These are phyloP conservation scores for Drosophila sucinea DNA, from an alignment of 1,140 invertebrate genomes.

Conservation along the genomic window DNA sequence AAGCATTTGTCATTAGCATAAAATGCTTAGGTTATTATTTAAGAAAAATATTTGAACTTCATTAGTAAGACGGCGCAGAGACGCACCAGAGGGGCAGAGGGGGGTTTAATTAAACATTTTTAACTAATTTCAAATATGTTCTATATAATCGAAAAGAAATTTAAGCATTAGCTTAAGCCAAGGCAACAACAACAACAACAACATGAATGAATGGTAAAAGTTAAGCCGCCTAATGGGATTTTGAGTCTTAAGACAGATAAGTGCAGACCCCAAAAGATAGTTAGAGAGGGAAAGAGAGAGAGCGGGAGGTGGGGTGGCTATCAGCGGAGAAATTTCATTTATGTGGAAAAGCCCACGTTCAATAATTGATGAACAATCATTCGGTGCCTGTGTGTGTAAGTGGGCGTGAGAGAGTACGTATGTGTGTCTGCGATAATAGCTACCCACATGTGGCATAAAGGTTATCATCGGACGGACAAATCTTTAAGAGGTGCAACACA, in stretches of 20 bases:
- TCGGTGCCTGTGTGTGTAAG: background rate
- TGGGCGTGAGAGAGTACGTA: background rate
- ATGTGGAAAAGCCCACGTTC: constrained; percentile 27
- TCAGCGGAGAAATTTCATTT: background rate
- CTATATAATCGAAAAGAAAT: constrained; percentile 30
- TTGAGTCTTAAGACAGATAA: constrained; percentile 34
- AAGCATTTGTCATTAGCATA: constrained; percentile 81
- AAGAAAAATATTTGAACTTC: constrained; percentile 76
- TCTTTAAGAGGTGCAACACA: constrained; percentile 44
- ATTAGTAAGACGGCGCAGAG: constrained; percentile 45
- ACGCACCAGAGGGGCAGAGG: background rate
- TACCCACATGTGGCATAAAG: constrained; percentile 31
- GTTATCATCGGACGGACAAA: constrained; percentile 35
- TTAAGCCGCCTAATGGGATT: constrained; percentile 49
- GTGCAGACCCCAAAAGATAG: constrained; percentile 1
- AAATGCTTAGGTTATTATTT: constrained; percentile 65
- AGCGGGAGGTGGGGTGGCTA: background rate
- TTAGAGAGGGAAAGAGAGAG: background rate
- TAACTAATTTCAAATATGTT: constrained; percentile 65
- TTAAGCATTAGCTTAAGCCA: constrained; percentile 17
- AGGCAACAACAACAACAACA: constrained; percentile 15
- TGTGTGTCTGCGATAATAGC: constrained; percentile 5
- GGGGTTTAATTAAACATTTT: constrained; percentile 67
- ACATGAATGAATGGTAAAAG: constrained; percentile 27
- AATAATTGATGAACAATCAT: constrained; percentile 39